Percentiles rank a stretch among this genome's conserved stretches.
Conservation (phyloP, 2,888 invertebrate species). For the Trissonchulus latispiculum region DNA sequence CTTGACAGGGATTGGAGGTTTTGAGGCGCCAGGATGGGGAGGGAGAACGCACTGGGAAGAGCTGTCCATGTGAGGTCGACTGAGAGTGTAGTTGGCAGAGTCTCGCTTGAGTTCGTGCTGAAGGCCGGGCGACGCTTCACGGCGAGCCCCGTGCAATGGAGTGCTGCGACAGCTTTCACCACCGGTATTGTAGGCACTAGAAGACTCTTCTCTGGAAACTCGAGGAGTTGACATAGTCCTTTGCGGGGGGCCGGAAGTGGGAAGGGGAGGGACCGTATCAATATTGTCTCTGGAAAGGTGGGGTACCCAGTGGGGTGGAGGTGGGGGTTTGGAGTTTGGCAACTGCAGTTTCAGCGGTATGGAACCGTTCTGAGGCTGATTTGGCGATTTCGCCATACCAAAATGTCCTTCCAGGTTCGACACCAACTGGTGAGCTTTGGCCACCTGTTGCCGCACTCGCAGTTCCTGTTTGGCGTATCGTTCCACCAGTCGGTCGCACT, state of each 20-base stretch:
- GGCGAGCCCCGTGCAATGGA: conserved; percentile 48
- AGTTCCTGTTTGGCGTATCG: conserved; percentile 41
- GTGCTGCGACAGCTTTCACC: conserved; percentile 61
- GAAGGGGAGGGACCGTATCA: background rate
- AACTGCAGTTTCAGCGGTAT: background rate
- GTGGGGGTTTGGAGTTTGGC: background rate
- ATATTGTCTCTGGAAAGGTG: background rate
- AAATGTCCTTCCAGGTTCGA: conserved; percentile 22
- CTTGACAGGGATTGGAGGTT: conserved; percentile 54
- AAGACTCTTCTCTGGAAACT: conserved; percentile 45
- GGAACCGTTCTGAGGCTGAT: background rate
- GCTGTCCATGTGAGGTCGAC: background rate
- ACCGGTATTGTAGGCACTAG: conserved; percentile 64
- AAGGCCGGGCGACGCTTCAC: background rate
- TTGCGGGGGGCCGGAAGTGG: background rate
- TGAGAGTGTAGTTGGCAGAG: background rate
- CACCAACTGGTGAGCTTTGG: conserved; percentile 14
- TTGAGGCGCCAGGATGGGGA: conserved; percentile 53
- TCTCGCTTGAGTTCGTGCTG: too few species aligned
- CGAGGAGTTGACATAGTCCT: background rate
- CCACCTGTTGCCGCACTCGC: conserved; percentile 28
- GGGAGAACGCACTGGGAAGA: conserved; percentile 49
- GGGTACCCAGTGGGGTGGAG: conserved; percentile 14
- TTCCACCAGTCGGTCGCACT: conserved; percentile 49
- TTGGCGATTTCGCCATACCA: background rate